Base-by-base conservation (phyloP, 2,888 invertebrate species). In the Synanthedon andrenaeformis region DNA sequence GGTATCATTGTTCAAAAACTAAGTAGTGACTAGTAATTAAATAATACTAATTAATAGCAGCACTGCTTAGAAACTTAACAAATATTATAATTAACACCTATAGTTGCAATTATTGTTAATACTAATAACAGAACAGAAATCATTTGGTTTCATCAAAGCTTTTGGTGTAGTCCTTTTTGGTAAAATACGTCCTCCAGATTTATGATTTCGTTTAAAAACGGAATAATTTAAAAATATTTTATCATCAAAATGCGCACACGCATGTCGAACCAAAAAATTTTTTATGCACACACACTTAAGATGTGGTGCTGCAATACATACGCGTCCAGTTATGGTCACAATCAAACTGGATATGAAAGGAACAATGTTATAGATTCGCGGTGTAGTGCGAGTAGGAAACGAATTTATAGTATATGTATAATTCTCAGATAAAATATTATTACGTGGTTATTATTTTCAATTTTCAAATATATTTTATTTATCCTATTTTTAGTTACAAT, bases 321-420 rank as follows among this genome's bases (percentile, higher is more conserved):
- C 35, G 35, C 35, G 35, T 35, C 10, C 55, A 51, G 52, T 48
- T 59, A 55, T 57, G 58, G 54, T 56, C 57, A 67, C 65, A 68
- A 67, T 69, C 71, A 77, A 81, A 82, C 80, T 79, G 76, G 82
- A 78, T 79, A 75, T 74, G 80, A 80, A 76, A 77, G 81, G 72
- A 75, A 76, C 79, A 76, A 76, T 80, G 78, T 73, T 79, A 81
- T 75, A 76, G 73, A 79, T 81, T 79, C 70, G 74, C 74, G 69
- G 70, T 63, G 61, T 62, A 66, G 74, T 68, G 72, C 63, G 74
- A 76, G 74, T 62, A 67, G 72, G 73, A 69, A 81, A 75, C 73
- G 74, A 76, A 17, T 72, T 62, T 52, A 53, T 54, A 53, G 51
- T 70, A 79, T 78, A 79, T 59, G 78, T 51, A 65, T 11, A 42